Conservation (phyloP, 2,113 vertebrate species). For the Columbina picui region DNA sequence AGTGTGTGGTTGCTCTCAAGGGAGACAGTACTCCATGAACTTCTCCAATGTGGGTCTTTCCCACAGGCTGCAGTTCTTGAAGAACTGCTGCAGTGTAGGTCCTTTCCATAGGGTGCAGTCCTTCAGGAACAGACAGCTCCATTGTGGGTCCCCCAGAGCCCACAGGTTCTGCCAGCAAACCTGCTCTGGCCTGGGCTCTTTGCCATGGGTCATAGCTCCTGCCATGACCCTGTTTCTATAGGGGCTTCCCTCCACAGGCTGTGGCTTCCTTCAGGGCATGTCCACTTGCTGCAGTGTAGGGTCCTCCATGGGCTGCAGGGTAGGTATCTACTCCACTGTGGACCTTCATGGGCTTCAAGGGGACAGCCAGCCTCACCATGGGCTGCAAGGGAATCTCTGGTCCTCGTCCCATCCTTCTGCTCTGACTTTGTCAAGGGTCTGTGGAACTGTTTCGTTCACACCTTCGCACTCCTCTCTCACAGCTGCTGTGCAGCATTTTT, state of each 20-base stretch:
- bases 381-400: neutral
- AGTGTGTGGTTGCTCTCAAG: accelerated
- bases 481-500: neutral
- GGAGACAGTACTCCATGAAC: neutral
- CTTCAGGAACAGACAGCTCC: too few relatives aligned
- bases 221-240: neutral
- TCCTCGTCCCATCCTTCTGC: neutral
- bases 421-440: neutral
- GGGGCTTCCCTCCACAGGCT: too few relatives aligned
- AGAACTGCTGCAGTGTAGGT: neutral
- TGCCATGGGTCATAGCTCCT: neutral
- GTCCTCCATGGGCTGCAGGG: neutral
- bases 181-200: neutral
- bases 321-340: neutral
- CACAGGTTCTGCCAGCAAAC: neutral
- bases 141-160: neutral
- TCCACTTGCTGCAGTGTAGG: too few relatives aligned
- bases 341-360: neutral
- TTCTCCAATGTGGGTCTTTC: too few relatives aligned
- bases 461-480: neutral
- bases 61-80: neutral
- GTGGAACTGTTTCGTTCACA: neutral
- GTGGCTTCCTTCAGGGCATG: too few relatives aligned
- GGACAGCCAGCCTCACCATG: neutral
- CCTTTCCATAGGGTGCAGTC: neutral